Conservation (phyloP, 2,113 vertebrate species). For the Siphamia tubifer region DNA sequence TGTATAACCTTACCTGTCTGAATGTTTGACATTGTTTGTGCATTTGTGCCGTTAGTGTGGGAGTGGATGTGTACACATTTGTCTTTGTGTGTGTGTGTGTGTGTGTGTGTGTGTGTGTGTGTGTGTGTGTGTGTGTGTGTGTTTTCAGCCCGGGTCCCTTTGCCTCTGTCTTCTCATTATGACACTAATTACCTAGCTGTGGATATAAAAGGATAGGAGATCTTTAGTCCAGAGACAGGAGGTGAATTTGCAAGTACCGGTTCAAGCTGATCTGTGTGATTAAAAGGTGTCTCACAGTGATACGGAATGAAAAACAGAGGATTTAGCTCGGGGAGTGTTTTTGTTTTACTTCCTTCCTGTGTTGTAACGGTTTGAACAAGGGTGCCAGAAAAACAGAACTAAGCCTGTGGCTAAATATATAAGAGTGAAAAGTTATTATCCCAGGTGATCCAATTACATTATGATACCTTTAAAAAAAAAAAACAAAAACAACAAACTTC, state of each 20-base stretch:
- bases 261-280: constrained; percentile 34
- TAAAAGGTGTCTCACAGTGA: constrained; percentile 6
- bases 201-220: not conserved
- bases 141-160: not conserved
- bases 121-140: not conserved
- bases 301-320: constrained; percentile 7
- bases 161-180: constrained; percentile 10
- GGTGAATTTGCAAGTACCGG: not conserved
- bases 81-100: not conserved
- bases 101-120: not conserved
- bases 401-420: constrained; percentile 19
- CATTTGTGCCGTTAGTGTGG: constrained; percentile 6
- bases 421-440: not conserved
- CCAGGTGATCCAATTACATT: constrained; percentile 3
- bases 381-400: not conserved
- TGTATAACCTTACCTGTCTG: constrained; percentile 43
- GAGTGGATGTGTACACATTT: constrained; percentile 23
- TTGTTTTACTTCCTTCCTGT: constrained; percentile 41
- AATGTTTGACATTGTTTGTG: constrained; percentile 19
- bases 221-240: constrained; percentile 21
- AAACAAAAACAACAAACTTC: too few species aligned
- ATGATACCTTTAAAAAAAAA: not conserved
- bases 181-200: constrained; percentile 1
- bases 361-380: constrained; percentile 16
- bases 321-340: not conserved